These are phyloP conservation scores for Zeuzera pyrina DNA, from an alignment of 2,888 invertebrate genomes.

Conservation along the genomic window DNA sequence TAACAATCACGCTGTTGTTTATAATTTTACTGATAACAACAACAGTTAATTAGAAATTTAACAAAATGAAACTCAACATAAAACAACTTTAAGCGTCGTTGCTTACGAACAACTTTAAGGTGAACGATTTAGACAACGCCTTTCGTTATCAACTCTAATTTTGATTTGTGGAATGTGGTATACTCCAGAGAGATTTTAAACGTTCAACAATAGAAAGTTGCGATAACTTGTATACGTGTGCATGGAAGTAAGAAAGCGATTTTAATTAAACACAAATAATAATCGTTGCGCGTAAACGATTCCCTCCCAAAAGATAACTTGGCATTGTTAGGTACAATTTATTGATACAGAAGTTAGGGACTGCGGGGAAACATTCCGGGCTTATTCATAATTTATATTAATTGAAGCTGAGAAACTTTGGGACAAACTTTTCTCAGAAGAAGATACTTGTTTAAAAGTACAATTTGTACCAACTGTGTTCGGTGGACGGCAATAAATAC, in stretches of 20 bases:
- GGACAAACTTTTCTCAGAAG: slow-evolving; percentile 21
- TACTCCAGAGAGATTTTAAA: too few species aligned
- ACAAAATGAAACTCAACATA: too few species aligned
- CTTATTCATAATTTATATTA: slow-evolving; percentile 34
- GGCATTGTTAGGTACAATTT: slow-evolving; percentile 20
- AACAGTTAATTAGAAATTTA: too few species aligned
- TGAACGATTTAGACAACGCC: too few species aligned
- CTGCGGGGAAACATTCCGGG: slow-evolving; percentile 6
- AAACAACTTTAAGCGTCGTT: too few species aligned
- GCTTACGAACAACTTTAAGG: too few species aligned
- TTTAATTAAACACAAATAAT: slow-evolving; percentile 4
- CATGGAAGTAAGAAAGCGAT: neutral
- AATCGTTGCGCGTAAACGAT: slow-evolving; percentile 4
- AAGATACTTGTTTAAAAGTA: slow-evolving; percentile 31
- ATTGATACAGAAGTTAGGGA: slow-evolving; percentile 20
- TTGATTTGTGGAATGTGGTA: too few species aligned
- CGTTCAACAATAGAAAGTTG: too few species aligned
- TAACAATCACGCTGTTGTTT: too few species aligned
- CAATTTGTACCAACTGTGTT: slow-evolving; percentile 31
- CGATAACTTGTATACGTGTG: too few species aligned
- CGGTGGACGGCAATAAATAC: slow-evolving; percentile 17
- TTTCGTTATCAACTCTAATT: too few species aligned
- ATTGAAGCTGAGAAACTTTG: slow-evolving; percentile 25
- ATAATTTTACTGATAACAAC: too few species aligned
- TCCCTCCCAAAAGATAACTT: slow-evolving; percentile 16